These are phyloP conservation scores for Drosophila kuntzei DNA, from an alignment of 2,888 invertebrate genomes.

Conservation along the genomic window DNA sequence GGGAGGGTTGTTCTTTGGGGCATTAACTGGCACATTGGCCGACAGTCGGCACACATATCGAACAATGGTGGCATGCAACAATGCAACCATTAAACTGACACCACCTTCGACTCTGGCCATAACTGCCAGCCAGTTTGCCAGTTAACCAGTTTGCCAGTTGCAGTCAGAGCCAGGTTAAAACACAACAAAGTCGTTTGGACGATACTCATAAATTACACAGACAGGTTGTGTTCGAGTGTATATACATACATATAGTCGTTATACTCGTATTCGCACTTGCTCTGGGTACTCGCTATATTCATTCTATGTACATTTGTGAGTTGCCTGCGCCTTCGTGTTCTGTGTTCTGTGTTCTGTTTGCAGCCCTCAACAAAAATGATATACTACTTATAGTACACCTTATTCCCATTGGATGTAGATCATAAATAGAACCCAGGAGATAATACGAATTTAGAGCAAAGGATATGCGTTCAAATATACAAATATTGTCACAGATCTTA, in stretches of 20 bases:
- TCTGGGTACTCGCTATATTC: conserved; percentile 8
- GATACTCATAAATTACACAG: conserved; percentile 60
- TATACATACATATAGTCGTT: conserved; percentile 44
- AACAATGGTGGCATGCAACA: conserved; percentile 51
- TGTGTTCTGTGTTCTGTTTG: conserved; percentile 34
- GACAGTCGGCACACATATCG: conserved; percentile 60
- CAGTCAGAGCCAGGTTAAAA: conserved; percentile 28
- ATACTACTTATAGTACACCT: conserved; percentile 6
- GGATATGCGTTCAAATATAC: neutral
- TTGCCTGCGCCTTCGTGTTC: conserved; percentile 39
- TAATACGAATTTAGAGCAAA: conserved; percentile 26
- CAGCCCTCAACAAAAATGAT: conserved; percentile 31
- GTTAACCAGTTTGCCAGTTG: conserved; percentile 6
- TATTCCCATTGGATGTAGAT: conserved; percentile 38
- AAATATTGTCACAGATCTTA: conserved; percentile 14
- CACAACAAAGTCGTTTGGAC: conserved; percentile 34
- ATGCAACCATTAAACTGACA: conserved; percentile 42
- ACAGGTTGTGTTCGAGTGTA: conserved; percentile 23
- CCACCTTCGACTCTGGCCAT: conserved; percentile 25
- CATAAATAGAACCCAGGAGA: conserved; percentile 32
- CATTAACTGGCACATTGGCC: conserved; percentile 53
- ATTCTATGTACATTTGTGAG: conserved; percentile 17
- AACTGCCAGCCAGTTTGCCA: conserved; percentile 25
- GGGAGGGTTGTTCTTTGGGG: neutral
- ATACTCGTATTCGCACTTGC: conserved; percentile 14